A percentile compares a stretch with the other conserved stretches of the same genome.
Conservation (phyloP, 2,888 invertebrate species). For the Shargacucullia verbasci region DNA sequence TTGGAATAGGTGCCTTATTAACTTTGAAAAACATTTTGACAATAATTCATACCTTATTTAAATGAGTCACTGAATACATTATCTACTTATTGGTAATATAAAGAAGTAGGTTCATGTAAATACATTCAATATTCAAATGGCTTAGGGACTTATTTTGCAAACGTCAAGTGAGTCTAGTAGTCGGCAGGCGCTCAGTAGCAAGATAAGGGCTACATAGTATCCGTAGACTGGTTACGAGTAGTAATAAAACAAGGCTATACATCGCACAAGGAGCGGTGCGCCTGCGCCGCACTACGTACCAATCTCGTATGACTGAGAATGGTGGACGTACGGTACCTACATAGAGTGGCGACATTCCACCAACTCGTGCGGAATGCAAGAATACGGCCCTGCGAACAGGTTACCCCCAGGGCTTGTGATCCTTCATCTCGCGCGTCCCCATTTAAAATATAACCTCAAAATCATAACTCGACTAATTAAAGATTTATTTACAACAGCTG, state of each 20-base stretch:
- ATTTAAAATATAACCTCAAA: conserved; percentile 78
- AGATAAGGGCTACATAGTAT: conserved; percentile 79
- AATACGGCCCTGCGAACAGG: conserved; percentile 84
- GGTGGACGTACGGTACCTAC: conserved; percentile 83
- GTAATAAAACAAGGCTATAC: conserved; percentile 79
- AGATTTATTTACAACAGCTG: conserved; percentile 79
- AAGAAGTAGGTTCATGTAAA: conserved; percentile 8
- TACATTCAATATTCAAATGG: conserved; percentile 31
- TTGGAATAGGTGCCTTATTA: no score
- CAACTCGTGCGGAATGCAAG: conserved; percentile 81
- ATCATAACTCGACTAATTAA: conserved; percentile 60
- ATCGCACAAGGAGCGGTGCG: conserved; percentile 71
- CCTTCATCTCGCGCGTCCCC: conserved; percentile 75
- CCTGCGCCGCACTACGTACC: conserved; percentile 78
- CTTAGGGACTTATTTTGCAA: conserved; percentile 46
- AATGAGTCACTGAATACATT: conserved; percentile 16
- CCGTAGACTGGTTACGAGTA: conserved; percentile 75
- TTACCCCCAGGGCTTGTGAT: conserved; percentile 73
- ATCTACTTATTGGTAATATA: neutral
- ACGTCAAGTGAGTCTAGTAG: conserved; percentile 55
- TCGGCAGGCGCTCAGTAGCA: conserved; percentile 69
- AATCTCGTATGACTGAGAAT: conserved; percentile 83
- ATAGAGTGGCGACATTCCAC: conserved; percentile 84
- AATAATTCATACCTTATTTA: conserved; percentile 13
- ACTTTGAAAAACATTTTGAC: conserved; percentile 1